Conservation (phyloP, 2,888 invertebrate genomes). For the Pyrgus malvae region DNA sequence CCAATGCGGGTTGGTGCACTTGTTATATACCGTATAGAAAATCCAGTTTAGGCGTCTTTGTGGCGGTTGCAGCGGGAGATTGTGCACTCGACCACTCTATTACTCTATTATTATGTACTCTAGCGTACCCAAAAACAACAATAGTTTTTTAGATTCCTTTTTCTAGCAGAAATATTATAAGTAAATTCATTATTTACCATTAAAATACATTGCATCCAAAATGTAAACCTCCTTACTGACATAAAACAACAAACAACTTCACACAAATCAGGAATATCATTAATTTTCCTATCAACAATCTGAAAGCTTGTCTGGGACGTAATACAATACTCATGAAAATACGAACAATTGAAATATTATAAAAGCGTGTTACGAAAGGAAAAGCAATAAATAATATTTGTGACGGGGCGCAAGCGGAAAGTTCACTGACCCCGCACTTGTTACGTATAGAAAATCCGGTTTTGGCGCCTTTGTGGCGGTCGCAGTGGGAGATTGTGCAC, state of each 20-base stretch:
- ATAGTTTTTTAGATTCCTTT: too few relatives aligned
- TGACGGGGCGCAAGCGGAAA: slow-evolving; percentile 10
- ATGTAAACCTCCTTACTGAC: too few relatives aligned
- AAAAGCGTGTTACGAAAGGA: slow-evolving; percentile 21
- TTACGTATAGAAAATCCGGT: slow-evolving; percentile 33
- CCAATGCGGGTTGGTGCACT: too few relatives aligned
- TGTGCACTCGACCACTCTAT: slow-evolving; percentile 32
- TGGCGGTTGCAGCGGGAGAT: slow-evolving; percentile 41
- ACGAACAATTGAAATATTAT: slow-evolving; percentile 24
- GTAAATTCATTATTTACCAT: too few relatives aligned
- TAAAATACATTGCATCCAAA: too few relatives aligned
- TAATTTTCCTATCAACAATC: slow-evolving; percentile 15
- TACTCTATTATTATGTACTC: slow-evolving; percentile 24
- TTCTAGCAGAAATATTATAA: too few relatives aligned
- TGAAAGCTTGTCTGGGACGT: slow-evolving; percentile 5
- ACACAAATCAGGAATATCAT: slow-evolving; percentile 3
- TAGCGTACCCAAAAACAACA: slow-evolving; percentile 8
- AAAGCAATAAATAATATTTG: slow-evolving; percentile 25
- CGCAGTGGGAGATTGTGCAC: slow-evolving; percentile 40
- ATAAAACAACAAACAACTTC: not conserved
- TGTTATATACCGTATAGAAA: slow-evolving; percentile 33
- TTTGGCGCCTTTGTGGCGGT: slow-evolving; percentile 38
- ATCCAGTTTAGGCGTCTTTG: slow-evolving; percentile 36
- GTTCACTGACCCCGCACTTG: slow-evolving; percentile 30
- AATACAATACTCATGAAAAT: slow-evolving; percentile 11